Evolutionary conservation across 2,888 invertebrate species (phyloP).

Genomic region (Campoplex nolae): DNA sequence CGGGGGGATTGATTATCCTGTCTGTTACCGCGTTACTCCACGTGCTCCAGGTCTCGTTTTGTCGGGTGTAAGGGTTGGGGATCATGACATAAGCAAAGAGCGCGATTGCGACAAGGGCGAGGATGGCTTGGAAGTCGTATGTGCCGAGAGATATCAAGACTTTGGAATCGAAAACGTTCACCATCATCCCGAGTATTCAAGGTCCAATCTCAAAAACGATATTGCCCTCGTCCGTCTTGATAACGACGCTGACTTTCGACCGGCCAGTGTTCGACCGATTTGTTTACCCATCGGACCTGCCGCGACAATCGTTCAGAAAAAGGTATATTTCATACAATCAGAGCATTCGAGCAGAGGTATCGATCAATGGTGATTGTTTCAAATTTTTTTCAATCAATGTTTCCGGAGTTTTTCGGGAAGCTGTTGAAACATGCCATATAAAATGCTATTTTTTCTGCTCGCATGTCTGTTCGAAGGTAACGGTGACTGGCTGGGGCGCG

Average conservation of each 20-base stretch:
- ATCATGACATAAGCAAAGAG: constrained; percentile 85
- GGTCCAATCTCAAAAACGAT: constrained; percentile 86
- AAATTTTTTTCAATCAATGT: too few species aligned
- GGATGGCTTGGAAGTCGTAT: constrained; percentile 85
- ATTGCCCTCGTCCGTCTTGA: constrained; percentile 87
- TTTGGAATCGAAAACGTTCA: constrained; percentile 85
- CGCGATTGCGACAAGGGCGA: constrained; percentile 85
- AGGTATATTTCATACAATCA: constrained; percentile 67
- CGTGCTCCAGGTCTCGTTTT: constrained; percentile 73
- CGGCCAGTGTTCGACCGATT: constrained; percentile 85
- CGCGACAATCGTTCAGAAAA: constrained; percentile 67
- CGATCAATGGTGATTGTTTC: too few species aligned
- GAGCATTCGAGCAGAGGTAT: too few species aligned
- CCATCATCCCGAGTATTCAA: constrained; percentile 86
- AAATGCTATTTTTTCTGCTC: background rate
- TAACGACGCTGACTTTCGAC: constrained; percentile 84
- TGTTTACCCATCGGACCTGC: constrained; percentile 85
- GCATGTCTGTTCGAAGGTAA: constrained; percentile 81
- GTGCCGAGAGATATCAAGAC: constrained; percentile 85
- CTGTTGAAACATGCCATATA: too few species aligned
- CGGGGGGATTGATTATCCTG: background rate
- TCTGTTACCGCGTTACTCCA: background rate
- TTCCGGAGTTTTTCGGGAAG: too few species aligned
- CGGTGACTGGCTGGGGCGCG: constrained; percentile 92
- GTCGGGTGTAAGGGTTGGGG: constrained; percentile 87